Evolutionary conservation across 2,888 invertebrate species (phyloP).

Genomic region (Tiliacea aurago): DNA sequence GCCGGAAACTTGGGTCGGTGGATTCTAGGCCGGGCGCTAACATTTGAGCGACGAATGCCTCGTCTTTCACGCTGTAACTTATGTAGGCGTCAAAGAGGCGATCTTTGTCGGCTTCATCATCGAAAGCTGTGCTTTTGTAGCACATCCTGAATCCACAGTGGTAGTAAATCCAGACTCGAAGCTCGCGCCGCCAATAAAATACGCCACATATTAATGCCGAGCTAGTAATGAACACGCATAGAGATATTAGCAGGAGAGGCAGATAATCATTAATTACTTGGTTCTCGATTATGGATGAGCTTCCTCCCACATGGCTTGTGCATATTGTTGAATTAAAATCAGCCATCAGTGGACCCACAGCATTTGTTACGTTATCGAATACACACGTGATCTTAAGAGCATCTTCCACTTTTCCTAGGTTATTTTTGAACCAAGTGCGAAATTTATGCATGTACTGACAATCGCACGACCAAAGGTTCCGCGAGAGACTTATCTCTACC

Average conservation of each 20-base stretch:
- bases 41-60: slow-evolving; percentile 97
- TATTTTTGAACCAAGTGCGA: slow-evolving; percentile 94
- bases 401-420: slow-evolving; percentile 95
- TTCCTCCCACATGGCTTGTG: slow-evolving; percentile 93
- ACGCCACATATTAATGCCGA: slow-evolving; percentile 94
- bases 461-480: slow-evolving; percentile 97
- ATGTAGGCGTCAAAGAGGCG: slow-evolving; percentile 98
- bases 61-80: slow-evolving; percentile 98
- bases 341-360: slow-evolving; percentile 92
- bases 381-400: slow-evolving; percentile 94
- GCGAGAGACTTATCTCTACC: slow-evolving; percentile 95
- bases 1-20: slow-evolving; percentile 94
- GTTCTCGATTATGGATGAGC: slow-evolving; percentile 93
- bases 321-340: slow-evolving; percentile 95
- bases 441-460: slow-evolving; percentile 95
- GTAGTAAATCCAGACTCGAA: slow-evolving; percentile 96
- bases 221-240: slow-evolving; percentile 94
- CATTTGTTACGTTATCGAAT: slow-evolving; percentile 93
- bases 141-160: slow-evolving; percentile 96
- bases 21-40: slow-evolving; percentile 96
- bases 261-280: slow-evolving; percentile 96
- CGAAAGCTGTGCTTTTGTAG: slow-evolving; percentile 95
- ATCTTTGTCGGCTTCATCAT: slow-evolving; percentile 95
- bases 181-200: slow-evolving; percentile 95
- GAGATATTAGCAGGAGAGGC: slow-evolving; percentile 94